Evolutionary conservation across 2,888 invertebrate genomes (phyloP), one percentile per base, ranked within the genome.

Genomic region (Drosophila fungiperda): DNA sequence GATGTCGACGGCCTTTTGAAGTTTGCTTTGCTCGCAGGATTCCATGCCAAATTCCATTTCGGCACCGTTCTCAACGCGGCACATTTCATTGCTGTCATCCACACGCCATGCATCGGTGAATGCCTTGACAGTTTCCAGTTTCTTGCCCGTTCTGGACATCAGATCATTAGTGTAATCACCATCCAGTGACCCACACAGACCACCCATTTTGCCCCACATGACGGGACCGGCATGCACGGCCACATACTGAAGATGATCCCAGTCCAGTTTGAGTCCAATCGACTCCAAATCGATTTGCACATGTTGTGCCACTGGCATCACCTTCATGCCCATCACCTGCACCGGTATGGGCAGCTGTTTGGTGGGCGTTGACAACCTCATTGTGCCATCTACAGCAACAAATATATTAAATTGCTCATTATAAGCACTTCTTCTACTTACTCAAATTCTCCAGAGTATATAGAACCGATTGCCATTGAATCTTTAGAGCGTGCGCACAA

Each of bases 101-200:
- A 91, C 90, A 45, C 91, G 91, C 93, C 93, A 93, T 0, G 93
- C 91, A 72, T 93, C 93, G 11, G 91, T 82, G 71, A 93, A 93
- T 5, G 93, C 90, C 60, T 93, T 91, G 0, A 91, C 82, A 0
- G 93, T 92, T 68, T 91, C 90, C 50, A 94, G 94, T 4, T 93
- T 83, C 1, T 91, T 93, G 0, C 95, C 96, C 38, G 95, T 95
- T 81, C 94, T 94, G 0, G 94, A 95, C 38, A 93, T 91, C 76
- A 97, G 94, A 91, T 98, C 98, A 87, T 97, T 96, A 9, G 93
- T 93, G 7, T 94, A 92, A 83, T 95, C 94, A 0, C 96, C 96
- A 91, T 98, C 96, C 80, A 97, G 93, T 0, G 94, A 94, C 0
- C 98, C 98, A 90, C 98, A 98, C 0, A 98, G 93, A 63, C 98